phyloP scores from a whole-genome alignment of 2,113 vertebrate species.

The Tinamus guttatus region DNA sequence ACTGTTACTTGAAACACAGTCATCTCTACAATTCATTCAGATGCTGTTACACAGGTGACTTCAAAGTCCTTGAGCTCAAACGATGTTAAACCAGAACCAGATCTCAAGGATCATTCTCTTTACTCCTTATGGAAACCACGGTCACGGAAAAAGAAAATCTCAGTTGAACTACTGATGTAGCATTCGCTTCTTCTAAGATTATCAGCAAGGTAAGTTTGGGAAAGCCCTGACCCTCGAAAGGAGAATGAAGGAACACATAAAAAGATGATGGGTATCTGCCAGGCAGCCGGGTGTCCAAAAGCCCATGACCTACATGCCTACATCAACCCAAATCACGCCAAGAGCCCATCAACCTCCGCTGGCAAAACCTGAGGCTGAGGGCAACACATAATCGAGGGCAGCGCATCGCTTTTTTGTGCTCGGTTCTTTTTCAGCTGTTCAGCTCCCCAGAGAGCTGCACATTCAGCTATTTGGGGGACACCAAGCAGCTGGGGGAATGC shows the following conservation, averaged over 20 bases:
- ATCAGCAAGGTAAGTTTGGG: background rate
- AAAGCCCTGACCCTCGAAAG: rapidly evolving
- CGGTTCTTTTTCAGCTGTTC: slow-evolving; percentile 13
- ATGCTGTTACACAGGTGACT: background rate
- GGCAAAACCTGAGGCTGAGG: background rate
- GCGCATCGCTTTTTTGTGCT: background rate
- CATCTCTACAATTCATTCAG: background rate
- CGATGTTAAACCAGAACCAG: background rate
- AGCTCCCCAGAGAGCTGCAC: slow-evolving; percentile 21
- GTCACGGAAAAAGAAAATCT: background rate
- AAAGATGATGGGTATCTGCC: background rate
- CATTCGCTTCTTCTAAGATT: background rate
- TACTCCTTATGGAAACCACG: background rate
- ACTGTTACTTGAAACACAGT: background rate
- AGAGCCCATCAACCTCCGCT: background rate
- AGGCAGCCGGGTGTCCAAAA: background rate
- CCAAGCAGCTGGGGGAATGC: background rate
- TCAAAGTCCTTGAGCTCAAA: background rate
- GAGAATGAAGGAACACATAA: background rate
- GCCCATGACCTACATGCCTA: background rate
- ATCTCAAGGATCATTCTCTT: background rate
- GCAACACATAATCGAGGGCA: background rate
- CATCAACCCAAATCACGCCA: too few relatives aligned
- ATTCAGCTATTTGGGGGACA: slow-evolving; percentile 10
- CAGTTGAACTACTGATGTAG: background rate